These are phyloP conservation scores for Halisarca cf. caerulea DNA, from an alignment of 37 sponge, comb jelly and placozoan genomes.

Conservation along the genomic window DNA sequence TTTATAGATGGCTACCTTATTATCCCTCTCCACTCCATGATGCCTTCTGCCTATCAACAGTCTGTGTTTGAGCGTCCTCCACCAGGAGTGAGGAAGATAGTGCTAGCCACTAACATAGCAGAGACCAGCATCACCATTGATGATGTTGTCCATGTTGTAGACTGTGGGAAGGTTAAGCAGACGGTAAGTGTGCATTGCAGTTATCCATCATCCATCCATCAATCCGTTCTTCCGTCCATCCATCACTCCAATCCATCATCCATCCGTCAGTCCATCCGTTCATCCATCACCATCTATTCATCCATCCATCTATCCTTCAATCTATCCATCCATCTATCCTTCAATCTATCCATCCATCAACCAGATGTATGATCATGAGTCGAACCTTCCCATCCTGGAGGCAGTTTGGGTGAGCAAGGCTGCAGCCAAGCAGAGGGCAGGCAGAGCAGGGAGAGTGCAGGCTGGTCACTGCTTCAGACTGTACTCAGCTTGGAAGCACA, in stretches of 20 bases:
- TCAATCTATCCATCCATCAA: no score
- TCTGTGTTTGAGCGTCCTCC: constrained; percentile 84
- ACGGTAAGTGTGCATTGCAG: constrained; percentile 56
- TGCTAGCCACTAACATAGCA: constrained; percentile 86
- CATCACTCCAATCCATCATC: no score
- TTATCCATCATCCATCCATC: no score
- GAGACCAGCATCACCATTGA: constrained; percentile 93
- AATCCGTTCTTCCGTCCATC: no score
- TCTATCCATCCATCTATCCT: no score
- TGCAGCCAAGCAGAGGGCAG: constrained; percentile 79
- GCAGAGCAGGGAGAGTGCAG: constrained; percentile 89
- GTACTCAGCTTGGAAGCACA: constrained; percentile 45
- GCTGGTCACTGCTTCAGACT: constrained; percentile 71
- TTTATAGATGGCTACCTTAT: constrained; percentile 44
- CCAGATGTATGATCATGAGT: constrained; percentile 66
- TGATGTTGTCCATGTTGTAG: constrained; percentile 90
- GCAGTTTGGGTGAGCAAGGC: constrained; percentile 85
- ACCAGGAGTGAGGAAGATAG: constrained; percentile 72
- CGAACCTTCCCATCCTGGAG: constrained; percentile 66
- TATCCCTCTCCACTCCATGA: constrained; percentile 84
- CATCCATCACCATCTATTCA: no score
- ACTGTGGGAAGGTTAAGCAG: constrained; percentile 88
- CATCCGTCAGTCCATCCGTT: no score
- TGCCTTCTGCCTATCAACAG: constrained; percentile 70
- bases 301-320: no score